A percentile compares a stretch with the other conserved stretches of the same genome.
These are phyloP conservation scores for Grammomys dolichurus DNA, from an alignment of 2,113 vertebrate genomes.

Conservation along the genomic window DNA sequence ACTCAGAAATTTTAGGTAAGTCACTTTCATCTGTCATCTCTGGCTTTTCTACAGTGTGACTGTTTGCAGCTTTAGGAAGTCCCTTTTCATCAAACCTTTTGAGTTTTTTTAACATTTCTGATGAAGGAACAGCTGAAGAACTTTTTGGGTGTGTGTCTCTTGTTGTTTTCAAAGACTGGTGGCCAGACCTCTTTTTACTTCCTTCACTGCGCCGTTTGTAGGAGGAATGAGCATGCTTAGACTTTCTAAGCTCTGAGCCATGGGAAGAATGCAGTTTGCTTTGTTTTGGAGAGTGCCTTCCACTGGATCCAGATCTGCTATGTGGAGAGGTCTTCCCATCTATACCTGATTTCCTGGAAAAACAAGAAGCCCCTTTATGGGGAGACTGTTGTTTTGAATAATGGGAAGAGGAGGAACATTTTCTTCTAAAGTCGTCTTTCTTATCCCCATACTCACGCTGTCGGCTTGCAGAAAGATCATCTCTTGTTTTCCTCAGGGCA, in stretches of 20 bases:
- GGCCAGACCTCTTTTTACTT: conserved; percentile 86
- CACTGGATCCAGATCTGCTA: conserved; percentile 95
- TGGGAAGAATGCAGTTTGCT: conserved; percentile 91
- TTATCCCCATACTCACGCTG: conserved; percentile 89
- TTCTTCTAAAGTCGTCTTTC: conserved; percentile 89
- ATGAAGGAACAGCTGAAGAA: conserved; percentile 68
- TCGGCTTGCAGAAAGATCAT: conserved; percentile 84
- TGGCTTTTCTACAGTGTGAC: conserved; percentile 86
- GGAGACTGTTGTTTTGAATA: conserved; percentile 90
- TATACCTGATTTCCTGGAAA: conserved; percentile 88
- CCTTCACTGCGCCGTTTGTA: conserved; percentile 76
- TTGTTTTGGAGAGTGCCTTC: conserved; percentile 95
- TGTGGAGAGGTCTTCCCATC: conserved; percentile 90
- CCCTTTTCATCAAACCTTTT: conserved; percentile 84
- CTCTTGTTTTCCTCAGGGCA: conserved; percentile 87
- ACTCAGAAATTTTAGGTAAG: conserved; percentile 84
- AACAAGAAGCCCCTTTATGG: conserved; percentile 88
- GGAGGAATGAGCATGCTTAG: conserved; percentile 66
- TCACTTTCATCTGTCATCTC: conserved; percentile 83
- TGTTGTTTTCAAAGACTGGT: conserved; percentile 87
- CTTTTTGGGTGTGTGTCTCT: conserved; percentile 88
- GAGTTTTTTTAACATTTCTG: conserved; percentile 85
- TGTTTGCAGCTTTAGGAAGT: conserved; percentile 85
- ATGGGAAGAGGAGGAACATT: conserved; percentile 87
- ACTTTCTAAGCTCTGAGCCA: conserved; percentile 91